Conservation (phyloP, 2,113 vertebrate genomes). For the Alligator mississippiensis region DNA sequence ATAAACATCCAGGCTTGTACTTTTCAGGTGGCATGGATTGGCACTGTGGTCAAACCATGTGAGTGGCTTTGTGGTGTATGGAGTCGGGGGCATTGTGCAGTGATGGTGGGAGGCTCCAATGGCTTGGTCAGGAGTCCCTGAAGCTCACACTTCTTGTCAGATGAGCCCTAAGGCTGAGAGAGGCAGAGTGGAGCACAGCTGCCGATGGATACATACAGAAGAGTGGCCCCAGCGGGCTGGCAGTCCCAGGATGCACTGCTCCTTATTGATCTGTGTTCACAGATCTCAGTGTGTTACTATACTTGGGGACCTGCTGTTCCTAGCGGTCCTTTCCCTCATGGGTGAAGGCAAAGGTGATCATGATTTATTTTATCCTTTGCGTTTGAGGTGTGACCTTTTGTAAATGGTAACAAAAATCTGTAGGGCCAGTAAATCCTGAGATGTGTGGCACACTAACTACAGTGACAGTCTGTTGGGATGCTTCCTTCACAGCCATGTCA, state of each 20-base stretch:
- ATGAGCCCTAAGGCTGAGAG: not conserved
- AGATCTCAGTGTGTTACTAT: rapidly evolving
- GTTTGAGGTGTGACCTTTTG: not conserved
- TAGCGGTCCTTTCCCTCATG: not conserved
- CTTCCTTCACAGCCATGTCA: not conserved
- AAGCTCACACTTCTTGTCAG: not conserved
- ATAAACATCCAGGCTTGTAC: not conserved
- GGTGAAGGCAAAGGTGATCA: not conserved
- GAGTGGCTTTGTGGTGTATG: not conserved
- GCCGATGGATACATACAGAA: not conserved
- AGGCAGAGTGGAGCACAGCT: rapidly evolving
- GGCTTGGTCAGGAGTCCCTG: rapidly evolving
- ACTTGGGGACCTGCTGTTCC: rapidly evolving
- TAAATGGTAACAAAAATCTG: not conserved
- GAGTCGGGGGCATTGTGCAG: not conserved
- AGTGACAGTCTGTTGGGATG: not conserved
- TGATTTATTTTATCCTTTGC: not conserved
- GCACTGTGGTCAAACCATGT: not conserved
- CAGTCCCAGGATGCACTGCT: not conserved
- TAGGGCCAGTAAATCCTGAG: rapidly evolving
- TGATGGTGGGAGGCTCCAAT: rapidly evolving
- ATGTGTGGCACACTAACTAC: not conserved
- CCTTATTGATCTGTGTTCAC: rapidly evolving
- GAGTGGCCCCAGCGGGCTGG: not conserved
- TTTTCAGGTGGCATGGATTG: not conserved